Evolutionary conservation across 2,797 vertebrate genomes (phyloP).

Genomic region (Alectoris magna): DNA sequence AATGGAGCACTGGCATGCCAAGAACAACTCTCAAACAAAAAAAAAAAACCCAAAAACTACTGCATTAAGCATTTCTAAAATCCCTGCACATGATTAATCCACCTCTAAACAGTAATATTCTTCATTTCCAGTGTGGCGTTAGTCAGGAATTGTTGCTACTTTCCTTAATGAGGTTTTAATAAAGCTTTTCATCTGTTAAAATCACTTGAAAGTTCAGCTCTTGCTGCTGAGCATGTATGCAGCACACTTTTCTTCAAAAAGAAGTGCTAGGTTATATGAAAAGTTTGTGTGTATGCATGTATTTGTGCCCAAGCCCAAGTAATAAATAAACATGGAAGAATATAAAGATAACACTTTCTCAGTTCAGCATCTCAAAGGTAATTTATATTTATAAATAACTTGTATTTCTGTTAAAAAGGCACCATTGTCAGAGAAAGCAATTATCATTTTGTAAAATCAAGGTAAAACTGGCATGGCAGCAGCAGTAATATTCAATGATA

Average conservation of each 20-base stretch:
- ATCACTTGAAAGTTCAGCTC: neutral
- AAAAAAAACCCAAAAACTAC: neutral
- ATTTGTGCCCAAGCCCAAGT: neutral
- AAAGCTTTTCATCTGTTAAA: constrained; percentile 4
- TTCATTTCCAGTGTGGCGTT: neutral
- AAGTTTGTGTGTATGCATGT: accelerated
- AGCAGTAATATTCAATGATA: accelerated
- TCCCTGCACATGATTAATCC: neutral
- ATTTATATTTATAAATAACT: neutral
- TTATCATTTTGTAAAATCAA: neutral
- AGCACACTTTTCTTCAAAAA: neutral
- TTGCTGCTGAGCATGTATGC: neutral
- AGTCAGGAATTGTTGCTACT: neutral
- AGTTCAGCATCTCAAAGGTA: neutral
- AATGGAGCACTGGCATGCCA: neutral
- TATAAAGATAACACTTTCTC: neutral
- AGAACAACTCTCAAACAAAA: neutral
- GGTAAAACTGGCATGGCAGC: neutral
- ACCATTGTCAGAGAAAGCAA: neutral
- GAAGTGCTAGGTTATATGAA: accelerated
- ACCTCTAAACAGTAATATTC: neutral
- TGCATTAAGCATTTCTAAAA: neutral
- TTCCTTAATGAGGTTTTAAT: constrained; percentile 4
- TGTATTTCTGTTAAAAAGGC: neutral
- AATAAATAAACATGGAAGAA: neutral